Evolutionary conservation across 2,797 vertebrate species (phyloP).

Genomic region (Somateria mollissima): DNA sequence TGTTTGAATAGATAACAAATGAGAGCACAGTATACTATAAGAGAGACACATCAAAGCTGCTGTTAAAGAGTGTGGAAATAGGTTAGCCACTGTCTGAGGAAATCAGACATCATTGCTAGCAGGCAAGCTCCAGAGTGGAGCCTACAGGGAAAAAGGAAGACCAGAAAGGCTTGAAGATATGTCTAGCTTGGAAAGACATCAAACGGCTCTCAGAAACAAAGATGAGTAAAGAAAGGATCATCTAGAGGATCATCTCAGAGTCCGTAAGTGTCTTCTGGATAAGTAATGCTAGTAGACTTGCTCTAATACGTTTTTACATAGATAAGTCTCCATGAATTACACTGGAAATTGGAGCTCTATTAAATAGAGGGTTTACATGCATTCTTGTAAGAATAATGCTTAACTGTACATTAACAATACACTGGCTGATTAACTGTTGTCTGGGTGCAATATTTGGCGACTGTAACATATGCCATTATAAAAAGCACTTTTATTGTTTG

Average conservation of each 20-base stretch:
- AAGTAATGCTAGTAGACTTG: background rate
- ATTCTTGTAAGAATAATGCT: background rate
- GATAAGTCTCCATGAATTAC: background rate
- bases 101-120: background rate
- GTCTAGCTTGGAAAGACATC: background rate
- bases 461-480: background rate
- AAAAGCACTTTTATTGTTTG: background rate
- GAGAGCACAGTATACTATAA: background rate
- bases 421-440: background rate
- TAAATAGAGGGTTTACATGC: background rate
- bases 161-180: background rate
- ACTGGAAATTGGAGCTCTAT: background rate
- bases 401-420: background rate
- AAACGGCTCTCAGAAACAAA: background rate
- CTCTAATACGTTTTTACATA: background rate
- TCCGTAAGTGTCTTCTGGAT: background rate
- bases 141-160: background rate
- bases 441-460: background rate
- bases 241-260: background rate
- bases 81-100: slow-evolving; percentile 14
- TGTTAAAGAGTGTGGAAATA: slow-evolving; percentile 19
- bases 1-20: slow-evolving; percentile 20
- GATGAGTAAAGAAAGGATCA: background rate
- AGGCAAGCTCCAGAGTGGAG: background rate
- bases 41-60: background rate